phyloP scores from a whole-genome alignment of 2,797 vertebrate genomes.

The Darevskia nairensis region DNA sequence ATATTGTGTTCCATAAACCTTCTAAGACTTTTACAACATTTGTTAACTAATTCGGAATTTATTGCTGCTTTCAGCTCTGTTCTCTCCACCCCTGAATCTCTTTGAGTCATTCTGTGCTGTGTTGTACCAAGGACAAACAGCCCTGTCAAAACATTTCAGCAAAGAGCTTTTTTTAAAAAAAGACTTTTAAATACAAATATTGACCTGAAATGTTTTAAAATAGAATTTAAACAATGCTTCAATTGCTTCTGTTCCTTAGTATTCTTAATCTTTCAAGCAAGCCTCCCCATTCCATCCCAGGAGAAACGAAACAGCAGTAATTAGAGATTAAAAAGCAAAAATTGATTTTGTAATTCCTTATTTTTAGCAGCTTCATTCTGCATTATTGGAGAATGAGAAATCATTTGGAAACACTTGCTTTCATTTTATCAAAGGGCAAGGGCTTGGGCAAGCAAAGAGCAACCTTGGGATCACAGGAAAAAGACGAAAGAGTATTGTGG shows the following conservation, averaged over 20 bases:
- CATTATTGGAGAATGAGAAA: constrained; percentile 18
- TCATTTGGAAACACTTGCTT: not conserved
- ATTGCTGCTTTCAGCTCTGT: constrained; percentile 23
- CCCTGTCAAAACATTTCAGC: not conserved
- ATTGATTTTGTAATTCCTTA: constrained; percentile 34
- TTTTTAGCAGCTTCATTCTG: constrained; percentile 14
- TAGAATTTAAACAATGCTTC: constrained; percentile 1
- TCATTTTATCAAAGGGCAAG: not conserved
- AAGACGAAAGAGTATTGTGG: no score
- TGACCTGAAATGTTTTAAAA: constrained; percentile 10
- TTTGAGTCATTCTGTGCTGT: constrained; percentile 34
- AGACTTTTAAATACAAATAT: not conserved
- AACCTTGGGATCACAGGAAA: not conserved
- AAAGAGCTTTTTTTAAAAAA: not conserved
- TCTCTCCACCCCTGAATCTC: not conserved
- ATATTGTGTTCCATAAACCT: constrained; percentile 25
- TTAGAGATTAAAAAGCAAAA: constrained; percentile 30
- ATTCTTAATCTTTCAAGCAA: constrained; percentile 24
- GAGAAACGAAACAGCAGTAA: constrained; percentile 37
- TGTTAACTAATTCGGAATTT: constrained; percentile 35
- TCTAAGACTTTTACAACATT: not conserved
- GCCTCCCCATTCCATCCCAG: not conserved
- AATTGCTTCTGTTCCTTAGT: not conserved
- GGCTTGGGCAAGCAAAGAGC: constrained; percentile 11
- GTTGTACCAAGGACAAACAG: constrained; percentile 18